These are phyloP conservation scores for Mercenaria mercenaria DNA, from an alignment of 1,140 invertebrate genomes.

Conservation along the genomic window DNA sequence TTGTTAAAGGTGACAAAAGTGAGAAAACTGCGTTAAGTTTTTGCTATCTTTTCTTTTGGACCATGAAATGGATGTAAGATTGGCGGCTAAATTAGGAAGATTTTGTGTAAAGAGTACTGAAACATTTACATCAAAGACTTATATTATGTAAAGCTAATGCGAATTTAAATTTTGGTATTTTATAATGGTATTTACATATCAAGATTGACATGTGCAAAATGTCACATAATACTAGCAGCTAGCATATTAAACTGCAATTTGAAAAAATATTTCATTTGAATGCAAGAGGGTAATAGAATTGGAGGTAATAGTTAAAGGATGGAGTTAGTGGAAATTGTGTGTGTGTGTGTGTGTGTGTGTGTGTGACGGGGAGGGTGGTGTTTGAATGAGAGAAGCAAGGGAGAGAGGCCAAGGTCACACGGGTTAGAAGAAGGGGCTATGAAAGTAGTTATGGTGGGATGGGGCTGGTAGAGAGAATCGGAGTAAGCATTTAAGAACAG, in stretches of 20 bases:
- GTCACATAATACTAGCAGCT: background rate
- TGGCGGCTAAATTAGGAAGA: background rate
- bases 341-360: too few relatives aligned
- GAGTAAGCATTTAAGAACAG: too few relatives aligned
- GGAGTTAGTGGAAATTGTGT: too few relatives aligned
- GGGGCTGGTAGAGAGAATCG: too few relatives aligned
- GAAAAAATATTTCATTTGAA: background rate
- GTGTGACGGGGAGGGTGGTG: too few relatives aligned
- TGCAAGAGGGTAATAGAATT: too few relatives aligned
- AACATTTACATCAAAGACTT: background rate
- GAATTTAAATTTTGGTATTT: background rate
- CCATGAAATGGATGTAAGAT: conserved; percentile 22
- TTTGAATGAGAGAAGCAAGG: too few relatives aligned
- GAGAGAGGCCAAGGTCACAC: too few relatives aligned
- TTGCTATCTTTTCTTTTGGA: background rate
- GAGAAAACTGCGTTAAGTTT: background rate
- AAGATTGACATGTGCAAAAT: background rate
- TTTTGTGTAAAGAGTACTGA: background rate
- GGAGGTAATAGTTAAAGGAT: too few relatives aligned
- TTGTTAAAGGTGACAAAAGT: background rate
- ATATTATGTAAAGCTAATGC: background rate
- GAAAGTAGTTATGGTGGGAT: too few relatives aligned
- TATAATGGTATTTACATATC: background rate
- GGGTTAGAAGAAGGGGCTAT: too few relatives aligned
- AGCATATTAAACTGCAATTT: too few relatives aligned